Conservation (phyloP, 2,797 vertebrate species). For the Enoplosus armatus region DNA sequence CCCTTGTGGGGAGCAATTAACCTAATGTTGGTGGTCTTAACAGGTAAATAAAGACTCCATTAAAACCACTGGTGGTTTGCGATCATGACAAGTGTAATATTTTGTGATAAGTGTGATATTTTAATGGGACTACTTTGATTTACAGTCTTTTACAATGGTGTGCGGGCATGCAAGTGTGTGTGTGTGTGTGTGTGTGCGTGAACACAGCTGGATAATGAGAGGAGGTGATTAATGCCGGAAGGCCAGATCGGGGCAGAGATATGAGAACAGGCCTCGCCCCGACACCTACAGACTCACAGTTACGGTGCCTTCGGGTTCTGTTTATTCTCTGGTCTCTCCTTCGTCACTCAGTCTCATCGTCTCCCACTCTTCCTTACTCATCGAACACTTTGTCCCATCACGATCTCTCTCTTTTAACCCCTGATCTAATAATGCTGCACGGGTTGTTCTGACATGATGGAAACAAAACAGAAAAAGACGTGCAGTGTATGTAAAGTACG, state of each 20-base stretch:
- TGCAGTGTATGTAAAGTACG: background rate
- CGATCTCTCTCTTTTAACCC: conserved; percentile 5
- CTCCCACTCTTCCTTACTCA: background rate
- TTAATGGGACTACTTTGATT: conserved; percentile 7
- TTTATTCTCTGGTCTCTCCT: conserved; percentile 33
- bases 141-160: conserved; percentile 16
- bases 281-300: conserved; percentile 37
- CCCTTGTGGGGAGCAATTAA: conserved; percentile 11
- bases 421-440: conserved; percentile 3
- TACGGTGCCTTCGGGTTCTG: conserved; percentile 15
- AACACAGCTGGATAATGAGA: conserved; percentile 32
- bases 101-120: background rate
- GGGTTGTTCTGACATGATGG: conserved; percentile 30
- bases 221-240: conserved; percentile 36
- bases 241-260: conserved; percentile 55
- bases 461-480: conserved; percentile 1
- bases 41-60: conserved; percentile 20
- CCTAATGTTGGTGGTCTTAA: conserved; percentile 6
- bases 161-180: too few relatives aligned
- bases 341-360: conserved; percentile 6
- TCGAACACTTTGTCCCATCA: background rate
- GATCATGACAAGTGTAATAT: conserved; percentile 13
- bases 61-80: conserved; percentile 12
- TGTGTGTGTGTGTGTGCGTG: too few relatives aligned
- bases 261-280: conserved; percentile 36